These are phyloP conservation scores for Meleagris gallopavo DNA, from an alignment of 2,113 vertebrate genomes.

Conservation along the genomic window DNA sequence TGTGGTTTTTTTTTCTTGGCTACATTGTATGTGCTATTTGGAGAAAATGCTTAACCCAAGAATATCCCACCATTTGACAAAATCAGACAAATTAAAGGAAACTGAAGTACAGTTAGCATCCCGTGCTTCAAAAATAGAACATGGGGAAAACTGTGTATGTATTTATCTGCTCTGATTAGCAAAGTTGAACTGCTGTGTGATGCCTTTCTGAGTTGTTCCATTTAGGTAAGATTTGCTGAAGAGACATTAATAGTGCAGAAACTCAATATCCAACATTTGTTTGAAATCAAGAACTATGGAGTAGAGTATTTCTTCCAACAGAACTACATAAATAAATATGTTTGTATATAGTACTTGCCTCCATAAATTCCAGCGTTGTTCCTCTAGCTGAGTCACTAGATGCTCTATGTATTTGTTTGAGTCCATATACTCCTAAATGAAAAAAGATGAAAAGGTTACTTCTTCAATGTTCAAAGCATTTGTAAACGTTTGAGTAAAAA, in stretches of 20 bases:
- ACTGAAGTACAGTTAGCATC: not conserved
- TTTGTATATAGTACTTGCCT: conserved; percentile 77
- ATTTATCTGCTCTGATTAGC: not conserved
- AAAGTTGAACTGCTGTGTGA: not conserved
- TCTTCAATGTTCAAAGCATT: not conserved
- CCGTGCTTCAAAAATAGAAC: not conserved
- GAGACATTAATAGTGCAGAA: not conserved
- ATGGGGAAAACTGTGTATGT: not conserved
- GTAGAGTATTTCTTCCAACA: not conserved
- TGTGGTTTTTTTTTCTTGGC: not conserved
- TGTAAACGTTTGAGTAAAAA: not conserved
- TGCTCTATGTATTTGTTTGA: conserved; percentile 89
- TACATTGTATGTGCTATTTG: not conserved
- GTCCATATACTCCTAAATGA: conserved; percentile 88
- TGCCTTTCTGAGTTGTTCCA: not conserved
- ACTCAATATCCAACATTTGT: not conserved
- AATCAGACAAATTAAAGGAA: not conserved
- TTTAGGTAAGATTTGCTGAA: not conserved
- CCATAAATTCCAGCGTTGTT: conserved; percentile 86
- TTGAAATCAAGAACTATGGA: not conserved
- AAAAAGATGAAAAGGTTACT: not conserved
- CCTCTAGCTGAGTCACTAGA: conserved; percentile 88
- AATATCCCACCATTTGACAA: not conserved
- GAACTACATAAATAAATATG: not conserved
- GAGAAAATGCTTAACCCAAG: not conserved